phyloP scores from a whole-genome alignment of 2,888 invertebrate species.

The Amiota minor region DNA sequence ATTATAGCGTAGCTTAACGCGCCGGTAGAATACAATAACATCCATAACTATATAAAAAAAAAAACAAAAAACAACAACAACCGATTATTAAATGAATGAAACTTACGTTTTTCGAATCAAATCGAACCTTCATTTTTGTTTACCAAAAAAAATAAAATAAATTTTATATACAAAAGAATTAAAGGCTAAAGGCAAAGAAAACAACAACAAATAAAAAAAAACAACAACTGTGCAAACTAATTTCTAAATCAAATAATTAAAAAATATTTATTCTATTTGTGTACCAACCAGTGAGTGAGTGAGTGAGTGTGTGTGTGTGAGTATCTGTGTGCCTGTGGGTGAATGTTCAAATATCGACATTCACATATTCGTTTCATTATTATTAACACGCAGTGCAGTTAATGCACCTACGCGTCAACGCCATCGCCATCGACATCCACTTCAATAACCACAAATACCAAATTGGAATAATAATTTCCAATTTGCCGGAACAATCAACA shows the following conservation, averaged over 20 bases:
- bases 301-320: not conserved
- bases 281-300: not conserved
- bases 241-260: not conserved
- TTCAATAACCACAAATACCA: slow-evolving; percentile 8
- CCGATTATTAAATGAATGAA: too few relatives aligned
- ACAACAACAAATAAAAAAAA: not conserved
- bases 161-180: too few relatives aligned
- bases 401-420: slow-evolving; percentile 13
- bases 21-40: not conserved
- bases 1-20: not conserved
- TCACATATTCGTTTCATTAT: not conserved
- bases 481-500: slow-evolving; percentile 1
- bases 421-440: not conserved
- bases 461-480: slow-evolving; percentile 23
- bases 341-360: not conserved
- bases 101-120: too few relatives aligned
- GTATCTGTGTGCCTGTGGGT: not conserved
- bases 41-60: too few relatives aligned
- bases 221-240: slow-evolving; percentile 1
- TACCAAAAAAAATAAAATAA: too few relatives aligned
- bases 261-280: not conserved
- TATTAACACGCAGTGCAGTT: too few relatives aligned
- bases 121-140: too few relatives aligned
- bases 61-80: too few relatives aligned
- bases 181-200: not conserved